Conservation (phyloP, 2,888 invertebrate genomes). For the Pandemis cinnamomeana region DNA sequence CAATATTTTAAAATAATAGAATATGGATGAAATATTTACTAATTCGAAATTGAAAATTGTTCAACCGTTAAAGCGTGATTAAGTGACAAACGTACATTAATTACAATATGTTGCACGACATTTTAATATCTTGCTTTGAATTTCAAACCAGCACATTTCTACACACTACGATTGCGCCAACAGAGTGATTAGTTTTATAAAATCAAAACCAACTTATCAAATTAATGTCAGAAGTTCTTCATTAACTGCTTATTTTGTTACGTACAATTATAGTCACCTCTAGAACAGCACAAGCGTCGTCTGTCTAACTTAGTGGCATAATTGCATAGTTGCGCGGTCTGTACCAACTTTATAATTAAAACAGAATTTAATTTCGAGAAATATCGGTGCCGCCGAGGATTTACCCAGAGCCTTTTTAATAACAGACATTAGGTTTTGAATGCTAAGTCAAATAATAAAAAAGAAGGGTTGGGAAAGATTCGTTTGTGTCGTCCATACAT, state of each 20-base stretch:
- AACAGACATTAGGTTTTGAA: neutral
- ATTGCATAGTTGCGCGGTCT: slow-evolving; percentile 23
- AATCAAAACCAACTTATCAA: neutral
- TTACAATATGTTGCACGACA: no score
- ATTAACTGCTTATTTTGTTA: neutral
- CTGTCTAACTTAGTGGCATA: slow-evolving; percentile 1
- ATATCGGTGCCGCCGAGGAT: neutral
- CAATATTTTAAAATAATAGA: no score
- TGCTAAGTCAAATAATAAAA: neutral
- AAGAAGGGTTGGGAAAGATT: neutral
- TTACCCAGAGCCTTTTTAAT: neutral
- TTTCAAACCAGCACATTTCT: no score
- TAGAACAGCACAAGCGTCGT: neutral
- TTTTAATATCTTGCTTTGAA: no score
- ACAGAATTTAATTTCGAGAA: slow-evolving; percentile 17
- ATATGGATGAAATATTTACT: no score
- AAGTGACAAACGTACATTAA: no score
- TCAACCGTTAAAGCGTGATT: no score
- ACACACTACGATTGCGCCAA: no score
- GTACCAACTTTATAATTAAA: slow-evolving; percentile 31
- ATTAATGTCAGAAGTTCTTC: neutral
- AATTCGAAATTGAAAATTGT: no score
- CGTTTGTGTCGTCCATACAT: no score
- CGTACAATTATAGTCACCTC: neutral
- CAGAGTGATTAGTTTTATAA: neutral